Percentiles rank a stretch among this genome's conserved stretches.
phyloP scores from a whole-genome alignment of 2,888 invertebrate genomes.

The Eupithecia tripunctaria region DNA sequence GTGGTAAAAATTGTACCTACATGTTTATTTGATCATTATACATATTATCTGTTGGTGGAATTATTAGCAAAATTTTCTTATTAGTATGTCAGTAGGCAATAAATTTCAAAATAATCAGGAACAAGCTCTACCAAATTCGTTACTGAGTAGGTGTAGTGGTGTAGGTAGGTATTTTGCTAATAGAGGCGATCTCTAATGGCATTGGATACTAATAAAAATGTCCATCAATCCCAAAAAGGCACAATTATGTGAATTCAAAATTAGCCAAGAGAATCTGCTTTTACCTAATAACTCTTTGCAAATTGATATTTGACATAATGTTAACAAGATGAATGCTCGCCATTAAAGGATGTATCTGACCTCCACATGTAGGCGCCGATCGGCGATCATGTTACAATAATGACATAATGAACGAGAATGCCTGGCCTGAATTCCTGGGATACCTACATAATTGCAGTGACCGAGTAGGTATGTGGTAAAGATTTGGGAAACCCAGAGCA shows the following conservation, averaged over 20 bases:
- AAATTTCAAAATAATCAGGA: not conserved
- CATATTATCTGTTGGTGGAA: not conserved
- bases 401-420: slow-evolving; percentile 58
- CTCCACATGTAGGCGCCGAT: slow-evolving; percentile 44
- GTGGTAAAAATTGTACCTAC: no score
- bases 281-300: slow-evolving; percentile 30
- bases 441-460: slow-evolving; percentile 38
- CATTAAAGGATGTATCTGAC: slow-evolving; percentile 44
- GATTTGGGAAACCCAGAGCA: slow-evolving; percentile 26
- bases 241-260: slow-evolving; percentile 24
- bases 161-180: not conserved
- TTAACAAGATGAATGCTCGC: slow-evolving; percentile 41
- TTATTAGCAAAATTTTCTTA: not conserved
- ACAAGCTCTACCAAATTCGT: not conserved
- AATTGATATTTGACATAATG: slow-evolving; percentile 36
- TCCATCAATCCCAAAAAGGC: slow-evolving; percentile 13
- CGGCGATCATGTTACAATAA: slow-evolving; percentile 49
- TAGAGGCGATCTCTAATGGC: not conserved
- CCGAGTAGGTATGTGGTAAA: slow-evolving; percentile 27
- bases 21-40: no score
- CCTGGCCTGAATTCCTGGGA: slow-evolving; percentile 59
- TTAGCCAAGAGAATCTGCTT: slow-evolving; percentile 24
- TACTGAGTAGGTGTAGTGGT: not conserved
- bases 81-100: not conserved
- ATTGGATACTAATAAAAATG: slow-evolving; percentile 4